Base-by-base conservation (phyloP, 2,113 vertebrate genomes). In the Dermatemys mawii region DNA sequence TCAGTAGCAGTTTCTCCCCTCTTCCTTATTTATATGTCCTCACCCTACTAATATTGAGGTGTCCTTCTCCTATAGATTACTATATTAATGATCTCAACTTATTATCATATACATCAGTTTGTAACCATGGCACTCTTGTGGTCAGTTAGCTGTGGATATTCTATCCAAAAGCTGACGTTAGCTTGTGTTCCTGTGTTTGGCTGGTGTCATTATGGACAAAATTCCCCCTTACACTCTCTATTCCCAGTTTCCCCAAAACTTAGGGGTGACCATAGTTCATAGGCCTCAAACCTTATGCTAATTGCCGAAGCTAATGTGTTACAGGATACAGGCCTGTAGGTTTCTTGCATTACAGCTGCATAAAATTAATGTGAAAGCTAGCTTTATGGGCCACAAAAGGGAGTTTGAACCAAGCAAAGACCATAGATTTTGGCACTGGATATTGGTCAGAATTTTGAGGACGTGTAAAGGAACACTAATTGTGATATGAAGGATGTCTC, bases 341-440 rank as follows among this genome's bases (percentile, higher is more conserved):
- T n/a, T 67, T 6, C 29, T 63, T 63, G 60, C 32, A 63, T 35
- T n/a, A 19, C 11, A 8, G 13, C 6, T 63, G 60, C 14, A 35
- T n/a, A 63, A 35, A 63, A 35, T 35, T 35, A 63, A 63, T 17
- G 60, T 4, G 16, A 63, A 19, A 8, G 29, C 60, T 35, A 35
- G 7, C 32, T 63, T 35, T n/a, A 8, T 35, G 16, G 35, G 32
- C 63, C n/a, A 21, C 63, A n/a, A 67, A 67, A 67, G 35, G 8
- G 63, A 60, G 27, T 32, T 32, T 35, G 19, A 78, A 11, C 13
- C 3, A 27, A 41, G 54, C 1, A 84, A n/a, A 57, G 44, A 17
- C 11, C 0, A 1, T 0, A 0, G 14, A 19, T 38, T 80, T 80
- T 53, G 35, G n/a, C 32, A 48, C 49, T 79, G 32, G 22, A 22